Evolutionary conservation across 2,888 invertebrate species (phyloP), one percentile per base, ranked within the genome.

Genomic region (Clanis bilineata): DNA sequence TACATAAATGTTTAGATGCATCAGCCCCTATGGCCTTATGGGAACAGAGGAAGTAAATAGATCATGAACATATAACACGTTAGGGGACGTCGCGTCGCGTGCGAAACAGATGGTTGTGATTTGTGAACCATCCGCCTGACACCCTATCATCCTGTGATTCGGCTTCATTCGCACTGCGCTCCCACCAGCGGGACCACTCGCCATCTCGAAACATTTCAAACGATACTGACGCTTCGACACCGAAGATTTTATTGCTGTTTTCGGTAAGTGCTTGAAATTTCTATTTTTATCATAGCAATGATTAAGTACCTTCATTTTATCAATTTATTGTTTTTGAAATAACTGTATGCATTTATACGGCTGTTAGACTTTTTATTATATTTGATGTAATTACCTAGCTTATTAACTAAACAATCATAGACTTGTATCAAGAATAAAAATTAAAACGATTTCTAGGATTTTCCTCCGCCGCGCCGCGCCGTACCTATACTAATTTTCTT

Each of bases 61-160:
- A 51, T 22, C 12, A 51, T 32, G 18, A 32, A 18, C 18, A 32
- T 5, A 32, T 32, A 51, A 28, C 9, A 45, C 15, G 47, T 10
- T 51, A 28, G 51, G 51, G 51, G 7, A 51, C 15, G 28, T 28
- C 47, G 28, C 15, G 28, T 28, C 47, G 28, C 15, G 28, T 28
- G 9, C 22, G 10, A 59, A 57, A 55, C 59, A 57, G 41, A 47
- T 61, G 43, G 32, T 23, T 22, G 56, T 25, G 28, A 51, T 23
- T 23, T 22, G 56, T 25, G 28, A 51, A 51, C 18, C 18, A 51
- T 32, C 51, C 18, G 51, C 15, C 32, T 51, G 23, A 18, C 28
- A 18, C 32, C 18, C 47, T 15, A 28, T 28, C 15, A 28, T 51
- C 18, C 25, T 28, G 25, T 45, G 5, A 45, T 28, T 18, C 18